Conservation (phyloP, 2,797 vertebrate genomes). For the Peromyscus aztecus region DNA sequence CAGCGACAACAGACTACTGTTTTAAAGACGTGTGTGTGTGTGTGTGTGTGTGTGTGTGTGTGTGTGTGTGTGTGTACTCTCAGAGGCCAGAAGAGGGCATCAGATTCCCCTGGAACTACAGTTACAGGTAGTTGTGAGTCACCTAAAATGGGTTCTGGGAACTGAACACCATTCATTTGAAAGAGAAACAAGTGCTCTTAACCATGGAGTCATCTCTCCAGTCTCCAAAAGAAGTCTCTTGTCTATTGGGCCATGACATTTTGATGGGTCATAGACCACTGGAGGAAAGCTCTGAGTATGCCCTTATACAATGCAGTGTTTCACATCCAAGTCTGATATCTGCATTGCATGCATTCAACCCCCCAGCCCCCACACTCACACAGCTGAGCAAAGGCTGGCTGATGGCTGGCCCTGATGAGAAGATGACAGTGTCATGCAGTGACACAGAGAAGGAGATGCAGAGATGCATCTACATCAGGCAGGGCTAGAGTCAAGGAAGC, state of each 20-base stretch:
- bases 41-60: not conserved
- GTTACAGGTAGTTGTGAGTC: not conserved
- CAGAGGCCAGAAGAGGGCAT: not conserved
- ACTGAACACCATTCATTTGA: not conserved
- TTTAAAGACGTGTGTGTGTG: not conserved
- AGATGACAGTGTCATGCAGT: not conserved
- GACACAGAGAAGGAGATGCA: not conserved
- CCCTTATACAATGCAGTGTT: not conserved
- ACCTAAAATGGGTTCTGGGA: not conserved
- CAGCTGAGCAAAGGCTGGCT: not conserved
- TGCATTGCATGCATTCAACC: not conserved
- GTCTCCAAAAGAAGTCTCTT: not conserved
- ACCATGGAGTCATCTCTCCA: not conserved
- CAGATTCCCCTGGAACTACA: not conserved
- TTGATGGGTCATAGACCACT: not conserved
- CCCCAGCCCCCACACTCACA: not conserved
- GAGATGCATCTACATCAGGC: not conserved
- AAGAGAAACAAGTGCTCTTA: not conserved
- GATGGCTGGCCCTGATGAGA: not conserved
- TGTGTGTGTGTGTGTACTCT: not conserved
- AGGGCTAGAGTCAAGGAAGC: not conserved
- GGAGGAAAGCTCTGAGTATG: not conserved
- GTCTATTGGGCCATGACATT: not conserved
- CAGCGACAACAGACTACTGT: not conserved
- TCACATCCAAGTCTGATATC: not conserved